Base-by-base conservation (phyloP, 2,888 invertebrate genomes). In the Rhingia rostrata region DNA sequence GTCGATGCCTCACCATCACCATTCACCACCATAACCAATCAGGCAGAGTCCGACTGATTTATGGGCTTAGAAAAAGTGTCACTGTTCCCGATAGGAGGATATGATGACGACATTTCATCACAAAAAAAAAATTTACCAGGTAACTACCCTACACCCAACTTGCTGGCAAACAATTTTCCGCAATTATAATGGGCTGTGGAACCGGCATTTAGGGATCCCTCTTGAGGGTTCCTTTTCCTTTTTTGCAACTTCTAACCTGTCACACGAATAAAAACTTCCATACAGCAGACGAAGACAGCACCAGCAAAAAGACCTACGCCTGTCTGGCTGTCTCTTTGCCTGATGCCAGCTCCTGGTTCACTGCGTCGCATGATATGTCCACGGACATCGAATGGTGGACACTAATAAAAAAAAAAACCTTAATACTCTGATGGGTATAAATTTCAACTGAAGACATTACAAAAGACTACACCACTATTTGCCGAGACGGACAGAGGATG, bases 381-480 rank as follows among this genome's bases (percentile, higher is more conserved):
- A 77, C 51, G 49, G 75, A 75, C 54, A 66, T 60, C 35, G 39
- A 32, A 69, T 69, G 53, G 60, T 10, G 22, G 22, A 22, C 22
- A 22, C 1, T 22, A 22, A 22, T 22, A 22, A 22, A 22, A 22
- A n/a, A 51, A 72, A 77, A 63, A 43, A 66, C 66, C 70, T 54
- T 72, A 61, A 64, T 61, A 63, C 78, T 39, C 67, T 67, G 63
- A 83, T 83, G 83, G 53, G 83, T 84, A 84, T 79, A 84, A 84
- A 84, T 84, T 84, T 84, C 83, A 84, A 56, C 53, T 49, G 30
- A 69, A 69, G 83, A 84, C 74, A 84, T 84, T 84, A 84, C 83
- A 84, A 84, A 84, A 79, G 83, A 73, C 79, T 84, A 84, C 79
- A 84, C 83, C 79, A 84, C 79, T 74, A 69, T 79, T 73, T 79